Conservation (phyloP, 2,113 vertebrate species). For the Phalacrocorax aristotelis region DNA sequence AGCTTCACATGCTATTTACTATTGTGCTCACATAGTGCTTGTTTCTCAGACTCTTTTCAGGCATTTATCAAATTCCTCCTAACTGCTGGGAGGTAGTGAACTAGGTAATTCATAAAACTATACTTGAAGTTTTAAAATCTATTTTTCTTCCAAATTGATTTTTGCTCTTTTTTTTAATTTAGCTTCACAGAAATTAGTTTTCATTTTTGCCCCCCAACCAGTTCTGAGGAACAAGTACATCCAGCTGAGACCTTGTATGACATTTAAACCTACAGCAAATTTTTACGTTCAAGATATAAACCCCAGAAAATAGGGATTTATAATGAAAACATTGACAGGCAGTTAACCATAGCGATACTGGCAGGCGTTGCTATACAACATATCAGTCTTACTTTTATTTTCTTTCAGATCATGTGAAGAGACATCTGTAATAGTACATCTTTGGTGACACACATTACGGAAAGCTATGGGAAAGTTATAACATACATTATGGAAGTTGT, state of each 20-base stretch:
- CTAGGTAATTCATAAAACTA: background rate
- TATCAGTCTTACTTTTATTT: constrained; percentile 33
- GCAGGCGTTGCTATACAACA: background rate
- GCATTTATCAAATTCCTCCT: background rate
- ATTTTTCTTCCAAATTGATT: background rate
- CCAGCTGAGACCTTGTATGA: background rate
- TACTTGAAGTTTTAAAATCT: background rate
- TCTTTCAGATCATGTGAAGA: background rate
- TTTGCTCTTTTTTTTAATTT: background rate
- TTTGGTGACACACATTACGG: background rate
- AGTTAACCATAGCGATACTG: background rate
- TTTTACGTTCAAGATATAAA: background rate
- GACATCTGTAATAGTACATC: background rate
- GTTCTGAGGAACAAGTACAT: background rate
- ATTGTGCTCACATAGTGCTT: background rate
- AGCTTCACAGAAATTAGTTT: background rate
- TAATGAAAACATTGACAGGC: constrained; percentile 10
- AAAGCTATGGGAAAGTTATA: constrained; percentile 16
- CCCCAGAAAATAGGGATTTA: constrained; percentile 21
- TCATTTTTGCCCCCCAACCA: background rate
- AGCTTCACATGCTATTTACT: background rate
- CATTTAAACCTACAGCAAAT: background rate
- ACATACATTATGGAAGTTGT: background rate
- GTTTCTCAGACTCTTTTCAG: background rate
- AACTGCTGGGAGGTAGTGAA: background rate